Percentiles rank a stretch among this genome's conserved stretches.
Evolutionary conservation across 30 jellyfish, hydroid and myxozoan genomes (phyloP).

Genomic region (Rhopilema esculentum): DNA sequence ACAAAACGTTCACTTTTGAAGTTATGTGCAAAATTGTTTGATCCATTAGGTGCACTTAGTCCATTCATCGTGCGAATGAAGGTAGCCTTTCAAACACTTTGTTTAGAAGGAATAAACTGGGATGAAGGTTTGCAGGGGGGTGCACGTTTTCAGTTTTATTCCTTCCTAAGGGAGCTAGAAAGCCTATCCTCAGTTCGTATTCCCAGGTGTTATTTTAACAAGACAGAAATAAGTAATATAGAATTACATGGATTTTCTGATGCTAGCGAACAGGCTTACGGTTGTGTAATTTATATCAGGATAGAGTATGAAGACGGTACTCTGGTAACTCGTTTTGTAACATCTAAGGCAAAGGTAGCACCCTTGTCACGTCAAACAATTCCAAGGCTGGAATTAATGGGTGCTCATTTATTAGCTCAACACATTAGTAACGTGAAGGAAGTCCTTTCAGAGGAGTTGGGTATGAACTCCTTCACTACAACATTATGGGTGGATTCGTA

Average conservation of each 20-base stretch:
- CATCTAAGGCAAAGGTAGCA: constrained; percentile 21
- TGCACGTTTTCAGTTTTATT: background rate
- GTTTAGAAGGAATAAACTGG: constrained; percentile 42
- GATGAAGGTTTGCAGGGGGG: constrained; percentile 43
- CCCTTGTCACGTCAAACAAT: constrained; percentile 30
- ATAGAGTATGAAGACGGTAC: constrained; percentile 5
- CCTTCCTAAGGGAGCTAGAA: constrained; percentile 18
- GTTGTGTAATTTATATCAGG: constrained; percentile 21
- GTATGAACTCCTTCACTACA: background rate
- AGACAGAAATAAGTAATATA: background rate
- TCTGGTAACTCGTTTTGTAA: background rate
- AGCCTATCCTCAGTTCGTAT: background rate
- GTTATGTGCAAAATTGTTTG: constrained; percentile 55
- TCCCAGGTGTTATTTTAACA: constrained; percentile 37
- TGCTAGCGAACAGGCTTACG: constrained; percentile 30
- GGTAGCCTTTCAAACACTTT: constrained; percentile 11
- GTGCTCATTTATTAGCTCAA: constrained; percentile 15
- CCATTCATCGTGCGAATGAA: constrained; percentile 41
- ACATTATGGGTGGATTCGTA: constrained; percentile 32
- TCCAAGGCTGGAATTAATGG: constrained; percentile 19
- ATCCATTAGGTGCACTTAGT: constrained; percentile 58
- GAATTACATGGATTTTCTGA: constrained; percentile 37
- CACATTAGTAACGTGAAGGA: background rate
- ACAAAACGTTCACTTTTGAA: constrained; percentile 46
- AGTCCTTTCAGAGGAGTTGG: background rate